These are phyloP conservation scores for Crematogaster levior DNA, from an alignment of 2,888 invertebrate genomes.

Conservation along the genomic window DNA sequence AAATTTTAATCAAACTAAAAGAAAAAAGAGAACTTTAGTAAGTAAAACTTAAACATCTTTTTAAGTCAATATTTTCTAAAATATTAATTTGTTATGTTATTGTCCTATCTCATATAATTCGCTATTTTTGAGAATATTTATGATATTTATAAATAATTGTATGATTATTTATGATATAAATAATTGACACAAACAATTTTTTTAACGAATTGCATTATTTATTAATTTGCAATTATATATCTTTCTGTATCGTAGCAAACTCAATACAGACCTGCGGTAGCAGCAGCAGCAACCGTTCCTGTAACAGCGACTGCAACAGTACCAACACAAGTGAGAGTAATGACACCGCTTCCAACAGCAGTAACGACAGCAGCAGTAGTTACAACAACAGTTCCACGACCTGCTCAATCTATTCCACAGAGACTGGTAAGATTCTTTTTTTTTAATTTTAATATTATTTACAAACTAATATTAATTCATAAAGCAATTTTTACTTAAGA, in stretches of 20 bases:
- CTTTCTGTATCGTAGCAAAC: conserved; percentile 85
- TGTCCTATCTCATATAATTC: background rate
- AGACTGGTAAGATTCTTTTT: conserved; percentile 85
- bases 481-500: background rate
- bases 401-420: conserved; percentile 87
- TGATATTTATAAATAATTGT: background rate
- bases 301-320: conserved; percentile 82
- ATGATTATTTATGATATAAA: background rate
- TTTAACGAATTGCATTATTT: conserved; percentile 2
- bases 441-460: background rate
- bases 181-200: background rate
- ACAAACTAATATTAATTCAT: background rate
- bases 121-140: background rate
- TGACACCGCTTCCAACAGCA: conserved; percentile 86
- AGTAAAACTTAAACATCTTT: background rate
- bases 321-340: conserved; percentile 89
- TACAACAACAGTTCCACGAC: conserved; percentile 86
- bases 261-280: conserved; percentile 87
- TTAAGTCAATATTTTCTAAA: background rate
- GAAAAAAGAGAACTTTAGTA: background rate
- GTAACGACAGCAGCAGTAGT: conserved; percentile 84
- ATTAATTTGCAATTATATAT: conserved; percentile 40
- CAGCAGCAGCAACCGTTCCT: conserved; percentile 79
- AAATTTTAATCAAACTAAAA: background rate
- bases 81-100: background rate